Base-by-base conservation (phyloP, 2,797 vertebrate species). In the Smutsia gigantea region DNA sequence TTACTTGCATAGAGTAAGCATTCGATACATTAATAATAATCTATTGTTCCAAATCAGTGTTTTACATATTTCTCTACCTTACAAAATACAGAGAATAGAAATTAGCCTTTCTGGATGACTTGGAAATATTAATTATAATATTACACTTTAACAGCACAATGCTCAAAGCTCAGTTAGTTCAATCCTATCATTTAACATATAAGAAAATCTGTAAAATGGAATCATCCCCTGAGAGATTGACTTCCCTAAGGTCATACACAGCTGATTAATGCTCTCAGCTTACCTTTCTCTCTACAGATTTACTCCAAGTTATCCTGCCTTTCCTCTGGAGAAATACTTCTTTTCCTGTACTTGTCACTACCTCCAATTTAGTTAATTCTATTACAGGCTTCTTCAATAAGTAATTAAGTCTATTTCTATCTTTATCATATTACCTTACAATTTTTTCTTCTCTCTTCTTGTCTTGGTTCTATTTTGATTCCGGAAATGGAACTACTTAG, bases 331-430 rank as follows among this genome's bases (percentile, higher is more conserved):
- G 90, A 95, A 83, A 96, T 46, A 61, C 34, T 86, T 93, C 79
- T 88, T 90, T 93, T 51, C 77, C 87, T 89, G 14, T 94, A 75
- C 94, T 95, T 96, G 69, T 95, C 57, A 77, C 34, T 91, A 77
- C 13, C 15, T 9, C 61, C 46, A 59, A 90, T 19, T 97, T 93
- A 77, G 34, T 93, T 92, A 95, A 96, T 94, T 91, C 59, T 81
- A 84, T 77, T 86, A 81, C 4, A 64, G 64, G 49, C 9, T 79
- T 91, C 79, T 90, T 64, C 29, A 29, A 87, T 92, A 72, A 87
- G 42, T 93, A 92, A 92, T 91, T 95, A 96, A 96, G 10, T 42
- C 37, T 72, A 90, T 78, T 78, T 95, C 93, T 97, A 78, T 95
- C 34, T 96, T 97, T 87, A 49, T 78, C 59, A 79, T 75, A 92